A percentile compares a stretch with the other conserved stretches of the same genome.
phyloP scores from a whole-genome alignment of 2,888 invertebrate genomes.

The Eulithis testata region DNA sequence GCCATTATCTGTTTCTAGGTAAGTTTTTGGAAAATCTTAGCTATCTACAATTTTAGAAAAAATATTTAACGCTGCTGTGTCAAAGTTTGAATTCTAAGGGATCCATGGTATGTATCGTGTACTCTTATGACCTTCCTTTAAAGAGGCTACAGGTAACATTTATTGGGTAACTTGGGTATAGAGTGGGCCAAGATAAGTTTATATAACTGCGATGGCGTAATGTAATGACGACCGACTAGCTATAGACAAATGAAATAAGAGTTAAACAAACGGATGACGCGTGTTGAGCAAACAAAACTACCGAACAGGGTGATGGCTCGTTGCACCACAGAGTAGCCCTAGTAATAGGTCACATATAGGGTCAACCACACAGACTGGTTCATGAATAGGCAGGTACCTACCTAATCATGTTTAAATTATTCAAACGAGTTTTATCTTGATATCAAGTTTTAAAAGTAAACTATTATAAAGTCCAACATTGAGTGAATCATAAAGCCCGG shows the following conservation, averaged over 20 bases:
- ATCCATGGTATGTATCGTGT: no score
- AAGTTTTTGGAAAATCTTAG: no score
- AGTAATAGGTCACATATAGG: background rate
- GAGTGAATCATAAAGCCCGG: constrained; percentile 1
- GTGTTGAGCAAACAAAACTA: constrained; percentile 5
- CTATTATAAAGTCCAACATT: background rate
- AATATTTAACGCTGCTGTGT: no score
- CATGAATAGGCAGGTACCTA: background rate
- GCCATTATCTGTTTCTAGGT: no score
- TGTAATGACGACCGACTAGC: background rate
- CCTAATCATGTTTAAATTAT: background rate
- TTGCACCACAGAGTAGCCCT: constrained; percentile 2
- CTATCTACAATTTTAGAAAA: no score
- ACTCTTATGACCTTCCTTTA: no score
- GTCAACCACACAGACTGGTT: background rate
- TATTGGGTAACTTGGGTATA: no score
- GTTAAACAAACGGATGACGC: constrained; percentile 4
- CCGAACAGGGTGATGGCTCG: background rate
- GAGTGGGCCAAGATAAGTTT: no score
- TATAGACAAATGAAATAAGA: constrained; percentile 2
- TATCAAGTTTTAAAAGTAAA: background rate
- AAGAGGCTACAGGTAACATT: no score
- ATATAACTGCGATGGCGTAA: no score
- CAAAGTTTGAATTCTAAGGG: no score
- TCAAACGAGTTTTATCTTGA: background rate